Percentiles rank a stretch among this genome's conserved stretches.
Evolutionary conservation across 1,140 invertebrate genomes (phyloP).

Genomic region (Leguminivora glycinivorella): DNA sequence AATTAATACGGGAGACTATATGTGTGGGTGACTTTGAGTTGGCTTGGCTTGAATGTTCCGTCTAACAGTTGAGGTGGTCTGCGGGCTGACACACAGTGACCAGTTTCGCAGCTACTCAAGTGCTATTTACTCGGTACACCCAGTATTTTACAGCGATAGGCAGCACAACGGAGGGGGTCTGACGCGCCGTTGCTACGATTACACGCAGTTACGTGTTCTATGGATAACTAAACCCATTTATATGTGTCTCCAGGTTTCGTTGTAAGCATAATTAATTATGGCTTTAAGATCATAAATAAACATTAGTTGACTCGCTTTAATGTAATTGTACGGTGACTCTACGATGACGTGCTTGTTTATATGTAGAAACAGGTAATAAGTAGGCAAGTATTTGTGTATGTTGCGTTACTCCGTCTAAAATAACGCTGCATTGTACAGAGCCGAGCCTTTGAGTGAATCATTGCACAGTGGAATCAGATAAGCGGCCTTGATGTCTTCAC

Average conservation of each 20-base stretch:
- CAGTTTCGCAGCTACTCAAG: conserved; percentile 39
- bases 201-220: conserved; percentile 29
- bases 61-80: too few species aligned
- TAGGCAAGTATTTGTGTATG: background rate
- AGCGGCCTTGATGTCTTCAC: conserved; percentile 21
- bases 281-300: conserved; percentile 5
- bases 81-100: conserved; percentile 37
- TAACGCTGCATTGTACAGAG: conserved; percentile 9
- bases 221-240: conserved; percentile 5
- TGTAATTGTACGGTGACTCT: conserved; percentile 11
- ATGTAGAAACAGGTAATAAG: conserved; percentile 8
- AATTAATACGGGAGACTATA: too few species aligned
- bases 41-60: too few species aligned
- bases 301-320: background rate
- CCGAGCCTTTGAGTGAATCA: conserved; percentile 4
- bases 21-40: too few species aligned
- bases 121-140: conserved; percentile 40
- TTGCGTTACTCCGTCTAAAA: conserved; percentile 11
- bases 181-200: conserved; percentile 37
- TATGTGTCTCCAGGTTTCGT: conserved; percentile 7
- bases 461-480: conserved; percentile 13
- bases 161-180: conserved; percentile 38
- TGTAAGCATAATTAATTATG: conserved; percentile 10
- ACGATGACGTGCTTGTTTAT: conserved; percentile 11
- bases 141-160: conserved; percentile 39